These are phyloP conservation scores for Sarcophaga peregrina DNA, from an alignment of 1,140 invertebrate genomes.

Conservation along the genomic window DNA sequence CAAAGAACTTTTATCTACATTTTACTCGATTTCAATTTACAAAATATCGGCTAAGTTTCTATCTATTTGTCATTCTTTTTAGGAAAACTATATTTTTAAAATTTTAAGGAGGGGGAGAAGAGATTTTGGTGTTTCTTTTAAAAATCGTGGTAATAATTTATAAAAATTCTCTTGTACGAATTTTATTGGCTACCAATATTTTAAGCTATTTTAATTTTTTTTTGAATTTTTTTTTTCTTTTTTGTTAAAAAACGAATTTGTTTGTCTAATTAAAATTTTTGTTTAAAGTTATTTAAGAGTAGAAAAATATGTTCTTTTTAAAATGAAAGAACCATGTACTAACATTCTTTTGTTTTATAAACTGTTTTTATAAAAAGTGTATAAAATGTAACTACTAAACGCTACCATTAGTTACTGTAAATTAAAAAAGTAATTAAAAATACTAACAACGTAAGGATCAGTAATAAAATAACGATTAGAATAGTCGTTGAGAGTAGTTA, in stretches of 20 bases:
- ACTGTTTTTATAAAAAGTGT: not conserved
- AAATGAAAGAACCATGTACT: not conserved
- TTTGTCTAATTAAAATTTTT: conserved; percentile 11
- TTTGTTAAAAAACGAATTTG: not conserved
- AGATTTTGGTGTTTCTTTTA: no score
- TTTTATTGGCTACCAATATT: conserved; percentile 1
- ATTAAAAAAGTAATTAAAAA: conserved; percentile 4
- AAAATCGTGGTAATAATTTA: not conserved
- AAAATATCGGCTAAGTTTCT: no score
- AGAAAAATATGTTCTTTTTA: not conserved
- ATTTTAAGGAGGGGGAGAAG: no score
- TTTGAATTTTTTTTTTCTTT: not conserved
- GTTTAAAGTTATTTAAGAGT: conserved; percentile 2
- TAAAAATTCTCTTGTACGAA: not conserved
- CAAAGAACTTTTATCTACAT: no score
- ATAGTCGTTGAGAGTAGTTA: not conserved
- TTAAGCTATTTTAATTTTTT: not conserved
- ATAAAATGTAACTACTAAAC: conserved; percentile 10
- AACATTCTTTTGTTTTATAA: not conserved
- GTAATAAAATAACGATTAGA: not conserved
- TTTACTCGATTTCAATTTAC: no score
- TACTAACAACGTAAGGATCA: not conserved
- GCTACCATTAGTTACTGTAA: conserved; percentile 4
- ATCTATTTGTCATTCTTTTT: no score
- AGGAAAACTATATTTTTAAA: no score